A percentile compares a stretch with the other conserved stretches of the same genome.
Evolutionary conservation across 2,797 vertebrate genomes (phyloP).

Genomic region (Periophthalmus magnuspinnatus): DNA sequence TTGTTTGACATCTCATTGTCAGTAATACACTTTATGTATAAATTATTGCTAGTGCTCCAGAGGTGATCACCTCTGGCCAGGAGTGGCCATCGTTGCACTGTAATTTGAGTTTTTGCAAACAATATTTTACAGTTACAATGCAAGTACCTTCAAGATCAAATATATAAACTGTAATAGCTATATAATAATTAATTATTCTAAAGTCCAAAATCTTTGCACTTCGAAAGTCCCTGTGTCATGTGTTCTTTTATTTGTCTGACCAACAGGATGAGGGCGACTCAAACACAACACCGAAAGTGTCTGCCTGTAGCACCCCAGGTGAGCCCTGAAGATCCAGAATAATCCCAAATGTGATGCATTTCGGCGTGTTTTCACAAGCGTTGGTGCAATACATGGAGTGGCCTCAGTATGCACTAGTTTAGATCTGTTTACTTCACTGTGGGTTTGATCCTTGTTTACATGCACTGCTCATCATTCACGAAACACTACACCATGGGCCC

Average conservation of each 20-base stretch:
- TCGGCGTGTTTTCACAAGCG: background rate
- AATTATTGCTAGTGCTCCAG: background rate
- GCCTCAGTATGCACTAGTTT: no score
- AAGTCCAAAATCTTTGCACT: background rate
- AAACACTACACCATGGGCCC: no score
- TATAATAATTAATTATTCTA: background rate
- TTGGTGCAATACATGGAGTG: no score
- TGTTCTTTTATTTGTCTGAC: constrained; percentile 42
- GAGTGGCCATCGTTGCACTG: background rate
- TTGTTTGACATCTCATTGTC: background rate
- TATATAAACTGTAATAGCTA: no score
- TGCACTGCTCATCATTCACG: no score
- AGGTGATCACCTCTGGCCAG: no score
- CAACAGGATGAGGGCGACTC: constrained; percentile 88
- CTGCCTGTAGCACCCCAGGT: constrained; percentile 96
- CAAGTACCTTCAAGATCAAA: background rate
- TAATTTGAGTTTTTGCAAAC: no score
- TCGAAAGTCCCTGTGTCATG: background rate
- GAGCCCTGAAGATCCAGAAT: constrained; percentile 45
- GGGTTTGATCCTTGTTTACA: no score
- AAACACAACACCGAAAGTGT: constrained; percentile 84
- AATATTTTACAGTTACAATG: background rate
- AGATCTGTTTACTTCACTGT: no score
- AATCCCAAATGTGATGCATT: background rate
- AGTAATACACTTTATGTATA: background rate